Base-by-base conservation (phyloP, 2,113 vertebrate species). In the Willisornis vidua region DNA sequence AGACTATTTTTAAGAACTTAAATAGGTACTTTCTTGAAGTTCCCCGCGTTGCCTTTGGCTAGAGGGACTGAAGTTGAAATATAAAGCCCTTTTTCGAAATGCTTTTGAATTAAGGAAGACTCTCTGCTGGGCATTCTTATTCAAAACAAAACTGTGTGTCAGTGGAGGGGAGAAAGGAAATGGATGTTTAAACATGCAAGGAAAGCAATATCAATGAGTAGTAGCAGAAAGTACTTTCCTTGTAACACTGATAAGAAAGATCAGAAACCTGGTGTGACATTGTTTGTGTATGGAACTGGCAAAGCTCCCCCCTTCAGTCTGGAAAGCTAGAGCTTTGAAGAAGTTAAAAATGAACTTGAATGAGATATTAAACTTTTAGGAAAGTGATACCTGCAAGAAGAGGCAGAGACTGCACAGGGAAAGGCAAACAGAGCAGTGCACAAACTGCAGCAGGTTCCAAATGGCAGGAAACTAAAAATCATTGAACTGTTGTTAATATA, bases 51-150 rank as follows among this genome's bases (percentile, higher is more conserved):
- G 74, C 35, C 39, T 88, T 79, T 93, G 61, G 59, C 3, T 5
- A 65, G 57, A 74, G 41, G 26, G 57, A 75, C 29, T 80, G 68
- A 88, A 83, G 62, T 33, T 77, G 51, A 82, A 88, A 71, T 66
- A 33, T 18, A 80, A 80, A 41, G 7, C 31, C 14, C 14, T 52
- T 89, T 87, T 89, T 23, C 39, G 31, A 85, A 85, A 61, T 19
- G 5, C 35, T 82, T 95, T 82, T 93, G 49, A 95, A 80, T 83
- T 90, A 85, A 85, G 8, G 39, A 89, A 94, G 82, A 45, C 63
- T 92, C 68, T 78, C 35, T 83, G 66, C 63, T 70, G 54, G 12
- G 66, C 43, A 77, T 93, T 71, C 76, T 74, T 85, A 57, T 58
- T 91, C 22, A 61, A 95, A 95, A 78, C 26, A 91, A 76, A 45